phyloP scores from a whole-genome alignment of 1,140 invertebrate species.

The Danaus plexippus region DNA sequence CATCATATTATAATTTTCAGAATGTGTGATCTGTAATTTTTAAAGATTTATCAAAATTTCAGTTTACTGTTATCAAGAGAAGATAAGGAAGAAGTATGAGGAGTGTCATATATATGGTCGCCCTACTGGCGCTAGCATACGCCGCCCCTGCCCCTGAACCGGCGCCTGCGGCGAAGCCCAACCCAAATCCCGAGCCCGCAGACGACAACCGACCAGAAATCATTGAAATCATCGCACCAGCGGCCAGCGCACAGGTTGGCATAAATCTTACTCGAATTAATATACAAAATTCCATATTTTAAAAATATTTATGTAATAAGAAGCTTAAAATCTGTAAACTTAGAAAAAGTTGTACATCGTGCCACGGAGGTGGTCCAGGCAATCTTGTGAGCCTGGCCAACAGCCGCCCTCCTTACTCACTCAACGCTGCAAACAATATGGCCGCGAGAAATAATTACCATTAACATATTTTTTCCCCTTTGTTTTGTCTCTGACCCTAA shows the following conservation, averaged over 20 bases:
- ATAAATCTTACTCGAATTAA: background rate
- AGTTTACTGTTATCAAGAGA: background rate
- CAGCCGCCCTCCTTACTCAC: slow-evolving; percentile 14
- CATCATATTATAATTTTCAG: too few relatives aligned
- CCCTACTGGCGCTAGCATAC: slow-evolving; percentile 33
- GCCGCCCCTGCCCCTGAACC: slow-evolving; percentile 35
- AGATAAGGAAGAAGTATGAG: slow-evolving; percentile 30
- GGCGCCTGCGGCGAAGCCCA: slow-evolving; percentile 31
- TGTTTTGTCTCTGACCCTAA: too few relatives aligned
- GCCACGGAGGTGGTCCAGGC: too few relatives aligned
- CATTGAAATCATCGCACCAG: slow-evolving; percentile 67
- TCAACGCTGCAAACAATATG: slow-evolving; percentile 4
- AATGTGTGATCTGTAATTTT: too few relatives aligned
- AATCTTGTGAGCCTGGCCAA: too few relatives aligned
- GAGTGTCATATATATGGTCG: slow-evolving; percentile 36
- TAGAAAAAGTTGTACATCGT: too few relatives aligned
- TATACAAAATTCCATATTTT: too few relatives aligned
- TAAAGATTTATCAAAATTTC: background rate
- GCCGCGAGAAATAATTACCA: too few relatives aligned
- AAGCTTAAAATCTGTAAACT: too few relatives aligned
- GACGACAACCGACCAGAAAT: slow-evolving; percentile 61
- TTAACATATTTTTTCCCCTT: too few relatives aligned
- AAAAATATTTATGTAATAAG: too few relatives aligned
- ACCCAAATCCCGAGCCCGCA: slow-evolving; percentile 38
- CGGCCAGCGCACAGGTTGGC: slow-evolving; percentile 59